Evolutionary conservation across 2,797 vertebrate species (phyloP), one percentile per base, ranked within the genome.

Genomic region (Myotis pilosus): DNA sequence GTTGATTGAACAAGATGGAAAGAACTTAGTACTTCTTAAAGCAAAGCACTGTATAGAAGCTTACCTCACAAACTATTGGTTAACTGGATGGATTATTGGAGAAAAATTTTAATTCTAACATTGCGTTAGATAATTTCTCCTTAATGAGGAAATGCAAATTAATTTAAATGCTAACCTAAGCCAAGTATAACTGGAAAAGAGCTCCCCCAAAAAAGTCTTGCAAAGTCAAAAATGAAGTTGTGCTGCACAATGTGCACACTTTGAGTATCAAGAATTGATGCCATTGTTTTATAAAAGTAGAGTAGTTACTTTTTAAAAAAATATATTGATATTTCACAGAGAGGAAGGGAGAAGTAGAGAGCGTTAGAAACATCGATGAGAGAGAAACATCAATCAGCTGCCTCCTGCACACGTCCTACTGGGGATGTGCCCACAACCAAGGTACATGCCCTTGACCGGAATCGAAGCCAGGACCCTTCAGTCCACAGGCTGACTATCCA

Each of bases 51-150:
- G 2, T 78, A 12, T 15, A 60, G 76, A 91, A 71, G 22, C 20
- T 53, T 76, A 5, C 53, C 84, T 87, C 38, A 68, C 33, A 82
- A 92, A 44, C 41, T 87, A 5, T 53, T 83, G 16, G 51, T 41
- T 87, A 86, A 68, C 36, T 80, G 60, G 16, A 11, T 85, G 19
- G 33, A 60, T 86, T 92, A 80, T 38, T 94, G 9, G 19, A 76
- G 76, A 95, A 93, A 76, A 76, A 38, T 93, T 86, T 55, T 81
- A 74, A 72, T 85, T 9, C 28, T 92, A 79, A 89, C 11, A 41
- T 53, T 92, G 38, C 16, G 36, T 92, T 47, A 92, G 38, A 33
- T 91, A 92, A 72, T 93, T 76, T 12, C 33, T 93, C 19, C 33
- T 91, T 11, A 60, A 8, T 71, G 36, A 94, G 41, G 20, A 87